Evolutionary conservation across 2,797 vertebrate species (phyloP).

Genomic region (Brachyalestes nurse): DNA sequence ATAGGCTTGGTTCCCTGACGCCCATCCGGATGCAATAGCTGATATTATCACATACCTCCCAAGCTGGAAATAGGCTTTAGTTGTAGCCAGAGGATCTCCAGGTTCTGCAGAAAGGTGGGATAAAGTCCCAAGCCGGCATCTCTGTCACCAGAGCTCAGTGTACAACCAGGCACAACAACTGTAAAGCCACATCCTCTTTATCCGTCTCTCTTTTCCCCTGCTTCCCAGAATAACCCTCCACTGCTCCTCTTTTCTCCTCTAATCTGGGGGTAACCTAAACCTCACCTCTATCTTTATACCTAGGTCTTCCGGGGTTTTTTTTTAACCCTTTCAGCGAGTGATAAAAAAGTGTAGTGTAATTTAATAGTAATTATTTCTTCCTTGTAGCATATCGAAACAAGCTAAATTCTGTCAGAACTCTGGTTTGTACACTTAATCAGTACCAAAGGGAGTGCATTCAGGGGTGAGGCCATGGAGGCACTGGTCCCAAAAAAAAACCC

Average conservation of each 20-base stretch:
- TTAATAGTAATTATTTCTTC: neutral
- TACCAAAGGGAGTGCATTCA: no score
- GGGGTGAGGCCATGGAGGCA: no score
- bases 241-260: conserved; percentile 49
- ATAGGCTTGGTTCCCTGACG: conserved; percentile 29
- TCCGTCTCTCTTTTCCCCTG: conserved; percentile 54
- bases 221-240: conserved; percentile 59
- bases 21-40: conserved; percentile 36
- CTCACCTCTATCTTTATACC: conserved; percentile 42
- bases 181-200: conserved; percentile 53
- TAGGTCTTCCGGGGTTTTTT: conserved; percentile 11
- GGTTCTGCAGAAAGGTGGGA: conserved; percentile 55
- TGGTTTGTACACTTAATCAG: no score
- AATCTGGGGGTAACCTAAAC: conserved; percentile 45
- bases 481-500: no score
- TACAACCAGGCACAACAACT: conserved; percentile 44
- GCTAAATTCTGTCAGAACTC: neutral
- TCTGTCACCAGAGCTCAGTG: conserved; percentile 64
- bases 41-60: conserved; percentile 63
- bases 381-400: neutral
- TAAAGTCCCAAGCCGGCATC: conserved; percentile 58
- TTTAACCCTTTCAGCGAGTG: neutral
- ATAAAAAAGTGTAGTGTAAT: neutral
- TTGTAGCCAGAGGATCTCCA: conserved; percentile 57
- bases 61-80: conserved; percentile 70